Percentiles rank a stretch among this genome's conserved stretches.
phyloP scores from a whole-genome alignment of 2,888 invertebrate genomes.

The Dione juno region DNA sequence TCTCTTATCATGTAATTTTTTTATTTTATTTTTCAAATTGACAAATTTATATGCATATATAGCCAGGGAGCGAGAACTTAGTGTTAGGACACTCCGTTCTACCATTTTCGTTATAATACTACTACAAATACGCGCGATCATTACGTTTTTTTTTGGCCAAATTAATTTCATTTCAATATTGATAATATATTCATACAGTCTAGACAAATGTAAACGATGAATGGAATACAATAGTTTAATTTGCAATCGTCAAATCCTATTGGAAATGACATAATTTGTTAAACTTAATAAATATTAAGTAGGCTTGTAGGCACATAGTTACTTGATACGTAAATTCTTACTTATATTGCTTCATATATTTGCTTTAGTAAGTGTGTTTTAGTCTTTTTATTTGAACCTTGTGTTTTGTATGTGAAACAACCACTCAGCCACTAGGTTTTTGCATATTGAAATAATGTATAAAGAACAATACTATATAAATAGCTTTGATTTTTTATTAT shows the following conservation, averaged over 20 bases:
- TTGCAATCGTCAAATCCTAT: conserved; percentile 7
- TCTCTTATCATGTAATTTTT: no score
- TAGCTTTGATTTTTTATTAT: neutral
- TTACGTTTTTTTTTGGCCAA: neutral
- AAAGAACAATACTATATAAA: conserved; percentile 1
- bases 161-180: conserved; percentile 5
- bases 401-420: neutral
- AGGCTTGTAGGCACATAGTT: neutral
- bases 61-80: no score
- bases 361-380: no score
- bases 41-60: no score
- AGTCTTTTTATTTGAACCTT: no score
- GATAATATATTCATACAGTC: conserved; percentile 8
- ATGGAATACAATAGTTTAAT: conserved; percentile 20
- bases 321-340: no score
- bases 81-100: no score
- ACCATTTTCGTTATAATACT: no score
- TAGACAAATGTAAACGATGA: conserved; percentile 14
- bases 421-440: neutral
- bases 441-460: neutral
- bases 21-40: no score
- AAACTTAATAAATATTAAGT: conserved; percentile 18
- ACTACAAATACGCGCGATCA: no score
- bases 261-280: conserved; percentile 16
- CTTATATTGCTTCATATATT: no score